Evolutionary conservation across 92 coral and sea anemone species (phyloP).

Genomic region (Bergia puertoricense): DNA sequence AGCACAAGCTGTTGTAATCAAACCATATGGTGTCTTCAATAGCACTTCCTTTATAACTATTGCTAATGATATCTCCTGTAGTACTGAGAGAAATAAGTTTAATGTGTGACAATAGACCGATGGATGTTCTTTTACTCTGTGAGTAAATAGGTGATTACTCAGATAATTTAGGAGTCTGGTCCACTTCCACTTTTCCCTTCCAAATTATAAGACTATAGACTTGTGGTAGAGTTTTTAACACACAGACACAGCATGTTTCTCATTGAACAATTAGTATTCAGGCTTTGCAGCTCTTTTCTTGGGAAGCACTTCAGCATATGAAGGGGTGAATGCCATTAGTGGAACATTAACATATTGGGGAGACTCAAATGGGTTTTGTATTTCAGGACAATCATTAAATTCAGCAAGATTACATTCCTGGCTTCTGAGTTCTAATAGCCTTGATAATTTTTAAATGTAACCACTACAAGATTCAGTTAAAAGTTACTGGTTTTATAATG

Average conservation of each 20-base stretch:
- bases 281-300: slow-evolving; percentile 6
- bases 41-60: not conserved
- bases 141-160: slow-evolving; percentile 7
- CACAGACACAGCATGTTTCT: not conserved
- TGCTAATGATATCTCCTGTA: not conserved
- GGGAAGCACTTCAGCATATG: slow-evolving; percentile 11
- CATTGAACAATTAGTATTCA: slow-evolving; percentile 13
- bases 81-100: slow-evolving; percentile 10
- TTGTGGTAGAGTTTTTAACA: not conserved
- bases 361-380: not conserved
- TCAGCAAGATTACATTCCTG: not conserved
- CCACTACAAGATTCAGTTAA: not conserved
- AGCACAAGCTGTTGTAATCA: not conserved
- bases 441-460: not conserved
- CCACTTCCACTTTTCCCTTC: not conserved
- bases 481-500: slow-evolving; percentile 6
- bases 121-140: slow-evolving; percentile 2
- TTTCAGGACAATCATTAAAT: not conserved
- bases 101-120: not conserved
- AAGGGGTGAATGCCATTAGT: not conserved
- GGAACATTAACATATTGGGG: slow-evolving; percentile 16
- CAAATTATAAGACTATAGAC: not conserved
- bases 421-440: not conserved
- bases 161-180: not conserved
- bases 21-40: slow-evolving; percentile 9